These are phyloP conservation scores for Pachypeltis micranthus DNA, from an alignment of 1,140 invertebrate genomes.

Conservation along the genomic window DNA sequence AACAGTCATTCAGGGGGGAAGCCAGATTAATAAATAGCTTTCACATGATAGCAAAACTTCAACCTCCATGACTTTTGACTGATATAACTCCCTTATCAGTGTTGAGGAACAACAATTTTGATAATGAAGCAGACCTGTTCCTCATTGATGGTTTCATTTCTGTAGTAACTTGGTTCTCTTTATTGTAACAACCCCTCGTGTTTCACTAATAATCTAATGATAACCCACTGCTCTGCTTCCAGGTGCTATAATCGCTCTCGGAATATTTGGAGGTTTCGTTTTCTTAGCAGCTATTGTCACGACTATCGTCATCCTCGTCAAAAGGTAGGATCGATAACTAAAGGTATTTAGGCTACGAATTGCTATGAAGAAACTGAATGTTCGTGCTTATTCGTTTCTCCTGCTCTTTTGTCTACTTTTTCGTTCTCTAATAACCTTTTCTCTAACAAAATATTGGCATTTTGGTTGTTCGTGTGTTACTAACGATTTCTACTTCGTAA, in stretches of 20 bases:
- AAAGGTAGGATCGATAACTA: constrained; percentile 74
- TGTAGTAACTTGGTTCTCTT: background rate
- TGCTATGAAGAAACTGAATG: no score
- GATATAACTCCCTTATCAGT: no score
- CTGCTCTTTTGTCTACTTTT: background rate
- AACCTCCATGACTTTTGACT: no score
- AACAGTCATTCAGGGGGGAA: no score
- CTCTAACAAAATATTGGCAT: background rate
- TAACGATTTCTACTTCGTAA: background rate
- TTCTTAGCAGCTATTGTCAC: constrained; percentile 80
- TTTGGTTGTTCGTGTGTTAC: background rate
- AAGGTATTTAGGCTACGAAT: no score
- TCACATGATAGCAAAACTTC: no score
- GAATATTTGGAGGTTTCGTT: constrained; percentile 79
- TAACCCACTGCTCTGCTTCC: constrained; percentile 22
- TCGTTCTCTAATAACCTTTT: background rate
- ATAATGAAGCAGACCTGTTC: no score
- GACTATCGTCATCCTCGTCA: constrained; percentile 73
- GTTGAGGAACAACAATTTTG: no score
- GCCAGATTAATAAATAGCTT: no score
- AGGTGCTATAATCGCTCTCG: constrained; percentile 76
- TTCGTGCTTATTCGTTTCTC: constrained; percentile 2
- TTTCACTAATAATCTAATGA: no score
- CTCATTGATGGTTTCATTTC: no score
- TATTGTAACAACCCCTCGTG: background rate